Evolutionary conservation across 2,888 invertebrate genomes (phyloP).

Genomic region (Saturnia japonica): DNA sequence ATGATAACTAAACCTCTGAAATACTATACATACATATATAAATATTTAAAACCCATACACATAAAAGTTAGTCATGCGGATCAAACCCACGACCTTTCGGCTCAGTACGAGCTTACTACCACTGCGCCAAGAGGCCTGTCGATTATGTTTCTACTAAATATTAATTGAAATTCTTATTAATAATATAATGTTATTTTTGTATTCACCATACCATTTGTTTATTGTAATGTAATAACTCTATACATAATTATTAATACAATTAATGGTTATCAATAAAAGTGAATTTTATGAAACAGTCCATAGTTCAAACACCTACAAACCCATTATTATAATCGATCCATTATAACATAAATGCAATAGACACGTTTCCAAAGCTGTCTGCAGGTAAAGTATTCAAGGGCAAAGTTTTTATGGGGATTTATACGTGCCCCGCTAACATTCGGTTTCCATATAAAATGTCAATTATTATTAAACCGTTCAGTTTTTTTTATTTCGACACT

Average conservation of each 20-base stretch:
- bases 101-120: too few species aligned
- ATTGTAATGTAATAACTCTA: neutral
- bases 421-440: constrained; percentile 19
- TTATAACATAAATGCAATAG: constrained; percentile 15
- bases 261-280: neutral
- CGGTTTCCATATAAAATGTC: constrained; percentile 12
- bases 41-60: too few species aligned
- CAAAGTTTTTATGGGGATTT: constrained; percentile 11
- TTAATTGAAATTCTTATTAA: neutral
- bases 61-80: too few species aligned
- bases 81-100: too few species aligned
- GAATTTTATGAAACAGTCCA: constrained; percentile 12
- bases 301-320: constrained; percentile 1
- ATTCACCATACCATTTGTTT: too few species aligned
- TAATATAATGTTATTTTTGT: too few species aligned
- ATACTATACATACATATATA: too few species aligned
- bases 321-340: constrained; percentile 13
- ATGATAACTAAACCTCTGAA: too few species aligned
- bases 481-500: neutral
- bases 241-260: neutral
- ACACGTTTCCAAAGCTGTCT: constrained; percentile 16
- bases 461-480: constrained; percentile 13
- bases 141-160: neutral
- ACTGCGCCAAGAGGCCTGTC: too few species aligned
- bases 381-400: constrained; percentile 16